Conservation (phyloP, 1,140 invertebrate genomes). For the Eriocheir sinensis region DNA sequence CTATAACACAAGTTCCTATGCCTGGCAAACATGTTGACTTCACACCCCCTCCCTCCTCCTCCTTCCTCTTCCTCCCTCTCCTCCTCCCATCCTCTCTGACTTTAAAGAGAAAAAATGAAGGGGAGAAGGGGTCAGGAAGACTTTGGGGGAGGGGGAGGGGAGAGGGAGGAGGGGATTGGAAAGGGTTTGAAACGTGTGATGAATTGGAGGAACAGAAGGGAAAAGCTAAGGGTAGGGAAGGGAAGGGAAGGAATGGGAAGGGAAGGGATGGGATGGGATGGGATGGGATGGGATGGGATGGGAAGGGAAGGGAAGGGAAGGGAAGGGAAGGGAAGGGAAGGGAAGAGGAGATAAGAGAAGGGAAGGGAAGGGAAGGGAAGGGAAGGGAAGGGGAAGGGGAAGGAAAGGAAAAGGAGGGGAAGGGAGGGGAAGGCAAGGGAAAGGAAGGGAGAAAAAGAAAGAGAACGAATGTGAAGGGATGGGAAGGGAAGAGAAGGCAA, state of each 20-base stretch:
- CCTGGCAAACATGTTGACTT: neutral
- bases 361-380: conserved; percentile 1
- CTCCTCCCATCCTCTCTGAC: neutral
- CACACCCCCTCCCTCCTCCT: neutral
- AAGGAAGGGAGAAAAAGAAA: too few species aligned
- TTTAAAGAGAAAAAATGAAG: too few species aligned
- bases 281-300: neutral
- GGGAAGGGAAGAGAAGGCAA: neutral
- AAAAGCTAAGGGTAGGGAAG: neutral
- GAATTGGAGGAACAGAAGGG: neutral
- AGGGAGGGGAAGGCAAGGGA: too few species aligned
- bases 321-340: neutral
- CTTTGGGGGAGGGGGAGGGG: neutral
- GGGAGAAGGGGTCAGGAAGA: neutral
- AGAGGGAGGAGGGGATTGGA: neutral
- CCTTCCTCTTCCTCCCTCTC: neutral
- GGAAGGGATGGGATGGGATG: neutral
- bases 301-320: neutral
- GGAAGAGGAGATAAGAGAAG: neutral
- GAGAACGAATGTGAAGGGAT: too few species aligned
- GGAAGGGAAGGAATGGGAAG: neutral
- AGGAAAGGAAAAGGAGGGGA: too few species aligned
- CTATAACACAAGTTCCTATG: neutral
- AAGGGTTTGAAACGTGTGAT: neutral
- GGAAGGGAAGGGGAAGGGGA: conserved; percentile 4